A percentile compares a stretch with the other conserved stretches of the same genome.
Conservation (phyloP, 2,888 invertebrate species). For the Drosophila nr. perissopoda region DNA sequence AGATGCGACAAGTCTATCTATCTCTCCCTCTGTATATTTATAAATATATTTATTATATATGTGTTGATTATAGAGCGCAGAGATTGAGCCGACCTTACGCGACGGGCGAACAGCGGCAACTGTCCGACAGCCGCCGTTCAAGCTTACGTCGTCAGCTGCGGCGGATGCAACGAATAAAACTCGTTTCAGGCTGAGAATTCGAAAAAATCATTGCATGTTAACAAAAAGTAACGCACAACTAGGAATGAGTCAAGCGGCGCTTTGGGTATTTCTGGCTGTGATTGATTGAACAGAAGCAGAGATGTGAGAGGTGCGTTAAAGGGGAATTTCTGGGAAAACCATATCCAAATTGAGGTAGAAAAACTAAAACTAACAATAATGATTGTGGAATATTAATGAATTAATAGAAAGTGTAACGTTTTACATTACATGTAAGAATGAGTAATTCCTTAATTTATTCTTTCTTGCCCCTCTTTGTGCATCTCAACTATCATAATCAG, state of each 20-base stretch:
- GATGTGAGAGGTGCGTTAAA: conserved; percentile 11
- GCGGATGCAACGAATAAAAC: conserved; percentile 56
- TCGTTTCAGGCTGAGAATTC: conserved; percentile 49
- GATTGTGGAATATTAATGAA: neutral
- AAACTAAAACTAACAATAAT: neutral
- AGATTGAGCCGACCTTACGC: conserved; percentile 59
- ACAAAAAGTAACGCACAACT: conserved; percentile 58
- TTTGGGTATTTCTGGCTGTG: conserved; percentile 57
- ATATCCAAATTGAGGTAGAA: neutral
- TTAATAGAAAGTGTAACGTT: neutral
- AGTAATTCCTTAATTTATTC: neutral
- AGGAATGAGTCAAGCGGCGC: conserved; percentile 59
- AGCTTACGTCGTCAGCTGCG: conserved; percentile 47
- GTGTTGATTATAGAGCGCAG: conserved; percentile 13
- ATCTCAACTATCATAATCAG: conserved; percentile 5
- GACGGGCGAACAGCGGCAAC: conserved; percentile 61
- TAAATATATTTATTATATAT: neutral
- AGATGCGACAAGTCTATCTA: conserved; percentile 1
- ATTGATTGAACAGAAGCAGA: conserved; percentile 43
- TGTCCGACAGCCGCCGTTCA: conserved; percentile 38
- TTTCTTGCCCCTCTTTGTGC: neutral
- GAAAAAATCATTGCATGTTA: conserved; percentile 25
- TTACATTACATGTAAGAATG: neutral
- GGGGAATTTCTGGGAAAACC: conserved; percentile 36
- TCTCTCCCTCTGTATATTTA: neutral